These are phyloP conservation scores for Sylvicola cinctus DNA, from an alignment of 2,888 invertebrate genomes.

Conservation along the genomic window DNA sequence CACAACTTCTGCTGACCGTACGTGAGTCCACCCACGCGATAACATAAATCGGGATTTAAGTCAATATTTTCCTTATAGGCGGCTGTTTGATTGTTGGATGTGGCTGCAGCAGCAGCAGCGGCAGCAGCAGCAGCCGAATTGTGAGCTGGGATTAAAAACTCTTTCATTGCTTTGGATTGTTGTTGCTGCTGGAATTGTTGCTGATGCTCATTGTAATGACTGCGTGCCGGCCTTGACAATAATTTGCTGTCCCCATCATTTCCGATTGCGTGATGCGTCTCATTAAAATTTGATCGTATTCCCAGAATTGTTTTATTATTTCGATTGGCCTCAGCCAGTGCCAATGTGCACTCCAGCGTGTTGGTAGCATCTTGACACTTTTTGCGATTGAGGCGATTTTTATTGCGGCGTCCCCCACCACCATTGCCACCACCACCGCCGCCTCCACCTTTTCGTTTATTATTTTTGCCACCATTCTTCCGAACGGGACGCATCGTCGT, in stretches of 20 bases:
- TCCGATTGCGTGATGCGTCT: background rate
- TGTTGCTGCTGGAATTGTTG: background rate
- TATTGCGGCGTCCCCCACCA: slow-evolving; percentile 3
- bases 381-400: slow-evolving; percentile 1
- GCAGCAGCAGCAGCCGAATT: background rate
- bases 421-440: background rate
- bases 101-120: background rate
- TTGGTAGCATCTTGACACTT: background rate
- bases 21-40: slow-evolving; percentile 18
- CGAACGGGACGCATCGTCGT: slow-evolving; percentile 8
- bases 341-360: background rate
- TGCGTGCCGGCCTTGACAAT: slow-evolving; percentile 3
- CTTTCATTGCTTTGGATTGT: background rate
- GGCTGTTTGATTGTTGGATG: slow-evolving; percentile 6
- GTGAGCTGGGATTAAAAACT: background rate
- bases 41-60: slow-evolving; percentile 23
- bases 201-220: slow-evolving; percentile 3
- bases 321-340: background rate
- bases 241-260: background rate
- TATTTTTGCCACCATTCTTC: slow-evolving; percentile 6
- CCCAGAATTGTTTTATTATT: background rate
- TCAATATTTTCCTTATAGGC: slow-evolving; percentile 20
- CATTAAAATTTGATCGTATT: background rate
- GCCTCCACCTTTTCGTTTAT: slow-evolving; percentile 11
- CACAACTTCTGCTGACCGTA: slow-evolving; percentile 23